Conservation (phyloP, 2,888 invertebrate genomes). For the Campaea margaritaria region DNA sequence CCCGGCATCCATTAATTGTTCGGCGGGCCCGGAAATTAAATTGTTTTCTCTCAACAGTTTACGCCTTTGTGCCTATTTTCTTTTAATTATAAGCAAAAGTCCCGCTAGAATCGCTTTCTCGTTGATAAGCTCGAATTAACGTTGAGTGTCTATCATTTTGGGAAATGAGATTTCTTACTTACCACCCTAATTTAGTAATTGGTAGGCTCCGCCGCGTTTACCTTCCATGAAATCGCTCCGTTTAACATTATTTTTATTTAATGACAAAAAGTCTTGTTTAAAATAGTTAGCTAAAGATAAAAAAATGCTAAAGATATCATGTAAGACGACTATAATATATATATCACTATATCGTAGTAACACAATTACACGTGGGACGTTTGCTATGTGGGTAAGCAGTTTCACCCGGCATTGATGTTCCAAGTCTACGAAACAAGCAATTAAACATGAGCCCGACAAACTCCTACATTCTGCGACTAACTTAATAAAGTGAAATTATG, state of each 20-base stretch:
- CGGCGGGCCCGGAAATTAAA: slow-evolving; percentile 57
- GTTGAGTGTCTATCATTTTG: slow-evolving; percentile 40
- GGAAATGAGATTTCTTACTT: slow-evolving; percentile 40
- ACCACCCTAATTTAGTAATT: slow-evolving; percentile 22
- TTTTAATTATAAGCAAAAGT: slow-evolving; percentile 60
- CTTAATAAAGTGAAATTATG: slow-evolving; percentile 79
- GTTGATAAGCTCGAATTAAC: slow-evolving; percentile 52
- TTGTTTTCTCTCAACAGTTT: slow-evolving; percentile 64
- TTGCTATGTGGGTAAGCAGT: slow-evolving; percentile 25
- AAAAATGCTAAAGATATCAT: not conserved
- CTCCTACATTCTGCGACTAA: slow-evolving; percentile 72
- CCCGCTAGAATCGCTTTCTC: slow-evolving; percentile 51
- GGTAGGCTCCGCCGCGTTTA: slow-evolving; percentile 7
- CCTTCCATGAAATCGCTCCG: slow-evolving; percentile 3
- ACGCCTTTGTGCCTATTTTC: slow-evolving; percentile 55
- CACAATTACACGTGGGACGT: slow-evolving; percentile 33
- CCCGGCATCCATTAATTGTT: slow-evolving; percentile 56
- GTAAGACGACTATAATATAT: not conserved
- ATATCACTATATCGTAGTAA: slow-evolving; percentile 6
- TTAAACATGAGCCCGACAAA: slow-evolving; percentile 74
- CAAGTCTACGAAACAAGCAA: slow-evolving; percentile 68
- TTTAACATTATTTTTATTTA: not conserved
- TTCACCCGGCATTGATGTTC: slow-evolving; percentile 56
- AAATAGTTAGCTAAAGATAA: not conserved
- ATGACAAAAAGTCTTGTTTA: not conserved